Conservation (phyloP, 2,888 invertebrate species). For the Heteromyza rotundicornis region DNA sequence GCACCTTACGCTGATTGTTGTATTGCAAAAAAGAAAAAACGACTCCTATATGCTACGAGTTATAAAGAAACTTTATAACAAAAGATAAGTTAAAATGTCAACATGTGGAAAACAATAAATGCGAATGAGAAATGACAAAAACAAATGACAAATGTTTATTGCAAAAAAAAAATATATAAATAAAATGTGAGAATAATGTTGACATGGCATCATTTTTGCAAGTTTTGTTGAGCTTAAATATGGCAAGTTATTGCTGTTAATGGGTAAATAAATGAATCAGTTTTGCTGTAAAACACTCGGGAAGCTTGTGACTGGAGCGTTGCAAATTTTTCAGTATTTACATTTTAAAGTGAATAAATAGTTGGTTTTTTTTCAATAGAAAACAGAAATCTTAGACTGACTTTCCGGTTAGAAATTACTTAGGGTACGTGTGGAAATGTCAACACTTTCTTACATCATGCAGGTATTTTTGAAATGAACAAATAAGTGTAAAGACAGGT, state of each 20-base stretch:
- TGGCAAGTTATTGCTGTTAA: slow-evolving; percentile 14
- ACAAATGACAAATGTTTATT: slow-evolving; percentile 7
- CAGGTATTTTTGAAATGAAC: too few species aligned
- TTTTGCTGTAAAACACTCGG: background rate
- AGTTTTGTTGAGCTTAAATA: background rate
- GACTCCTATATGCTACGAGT: background rate
- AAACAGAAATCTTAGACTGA: too few species aligned
- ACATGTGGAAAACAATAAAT: slow-evolving; percentile 10
- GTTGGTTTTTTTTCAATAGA: too few species aligned
- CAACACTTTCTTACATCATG: too few species aligned
- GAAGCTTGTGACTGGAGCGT: background rate
- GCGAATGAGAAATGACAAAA: background rate
- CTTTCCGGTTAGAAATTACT: too few species aligned
- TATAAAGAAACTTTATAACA: background rate
- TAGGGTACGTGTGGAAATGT: too few species aligned
- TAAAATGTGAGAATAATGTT: slow-evolving; percentile 12
- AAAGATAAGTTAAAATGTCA: background rate
- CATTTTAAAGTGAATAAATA: too few species aligned
- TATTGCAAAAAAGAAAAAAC: background rate
- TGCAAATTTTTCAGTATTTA: too few species aligned
- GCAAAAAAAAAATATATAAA: slow-evolving; percentile 16
- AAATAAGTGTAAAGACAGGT: too few species aligned
- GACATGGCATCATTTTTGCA: slow-evolving; percentile 19
- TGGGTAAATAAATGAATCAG: slow-evolving; percentile 24
- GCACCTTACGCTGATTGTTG: background rate